Evolutionary conservation across 2,113 vertebrate species (phyloP).

Genomic region (Apteryx mantelli): DNA sequence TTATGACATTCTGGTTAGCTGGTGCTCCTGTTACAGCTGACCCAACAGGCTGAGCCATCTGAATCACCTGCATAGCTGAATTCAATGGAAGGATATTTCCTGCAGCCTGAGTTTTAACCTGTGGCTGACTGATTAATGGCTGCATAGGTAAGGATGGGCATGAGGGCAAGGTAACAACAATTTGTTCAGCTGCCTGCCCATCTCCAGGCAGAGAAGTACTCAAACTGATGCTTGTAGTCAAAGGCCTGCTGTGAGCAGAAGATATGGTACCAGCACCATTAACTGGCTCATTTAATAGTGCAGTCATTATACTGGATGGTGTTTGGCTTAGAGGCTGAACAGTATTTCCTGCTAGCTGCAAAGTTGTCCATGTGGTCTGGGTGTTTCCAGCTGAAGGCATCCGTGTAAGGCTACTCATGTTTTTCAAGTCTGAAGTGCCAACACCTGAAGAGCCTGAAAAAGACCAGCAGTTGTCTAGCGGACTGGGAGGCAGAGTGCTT

Average conservation of each 20-base stretch:
- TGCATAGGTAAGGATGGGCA: conserved; percentile 85
- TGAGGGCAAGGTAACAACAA: conserved; percentile 79
- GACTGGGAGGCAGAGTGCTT: conserved; percentile 62
- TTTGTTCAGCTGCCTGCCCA: conserved; percentile 76
- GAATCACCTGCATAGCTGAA: conserved; percentile 95
- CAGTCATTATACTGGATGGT: conserved; percentile 71
- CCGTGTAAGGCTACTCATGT: conserved; percentile 76
- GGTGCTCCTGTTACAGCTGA: conserved; percentile 81
- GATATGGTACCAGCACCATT: conserved; percentile 1
- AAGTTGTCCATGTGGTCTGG: conserved; percentile 96
- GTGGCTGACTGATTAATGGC: conserved; percentile 79
- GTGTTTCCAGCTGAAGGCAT: conserved; percentile 88
- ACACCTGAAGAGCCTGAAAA: conserved; percentile 77
- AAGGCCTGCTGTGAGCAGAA: conserved; percentile 57
- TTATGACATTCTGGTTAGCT: conserved; percentile 91
- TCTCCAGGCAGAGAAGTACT: conserved; percentile 73
- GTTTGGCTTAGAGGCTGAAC: conserved; percentile 92
- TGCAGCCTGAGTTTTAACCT: conserved; percentile 77
- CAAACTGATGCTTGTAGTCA: conserved; percentile 63
- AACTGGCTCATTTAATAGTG: conserved; percentile 69
- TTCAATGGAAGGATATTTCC: conserved; percentile 88
- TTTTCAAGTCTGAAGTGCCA: conserved; percentile 78
- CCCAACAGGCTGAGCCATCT: conserved; percentile 86
- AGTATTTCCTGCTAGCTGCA: conserved; percentile 93
- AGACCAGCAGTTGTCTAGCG: conserved; percentile 76